These are phyloP conservation scores for Coracias cyanogaster DNA, from an alignment of 2,797 vertebrate species.

Conservation along the genomic window DNA sequence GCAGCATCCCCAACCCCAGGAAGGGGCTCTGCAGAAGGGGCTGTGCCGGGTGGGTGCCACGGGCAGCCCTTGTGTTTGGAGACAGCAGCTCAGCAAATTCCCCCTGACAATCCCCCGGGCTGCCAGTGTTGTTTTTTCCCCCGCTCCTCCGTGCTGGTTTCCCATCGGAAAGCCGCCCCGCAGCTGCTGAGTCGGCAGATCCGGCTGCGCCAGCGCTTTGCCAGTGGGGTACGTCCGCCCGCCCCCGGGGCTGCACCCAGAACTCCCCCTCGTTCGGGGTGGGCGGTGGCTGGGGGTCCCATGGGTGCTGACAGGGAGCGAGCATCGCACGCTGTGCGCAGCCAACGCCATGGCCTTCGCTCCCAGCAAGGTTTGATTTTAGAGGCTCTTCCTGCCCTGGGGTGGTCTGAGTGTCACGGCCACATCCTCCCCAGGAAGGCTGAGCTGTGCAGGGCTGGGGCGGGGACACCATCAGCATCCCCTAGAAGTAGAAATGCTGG, in stretches of 20 bases:
- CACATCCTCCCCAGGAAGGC: background rate
- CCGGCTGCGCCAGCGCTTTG: background rate
- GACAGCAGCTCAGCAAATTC: conserved; percentile 69
- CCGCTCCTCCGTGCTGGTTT: conserved; percentile 5
- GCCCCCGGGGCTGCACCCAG: background rate
- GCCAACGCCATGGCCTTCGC: background rate
- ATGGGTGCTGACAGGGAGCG: background rate
- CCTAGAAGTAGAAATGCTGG: background rate
- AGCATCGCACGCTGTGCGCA: fast-evolving
- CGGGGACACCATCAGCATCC: fast-evolving
- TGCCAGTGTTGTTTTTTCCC: conserved; percentile 44
- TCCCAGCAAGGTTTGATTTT: background rate
- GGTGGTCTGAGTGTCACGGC: background rate
- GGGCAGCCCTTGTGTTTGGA: conserved; percentile 4
- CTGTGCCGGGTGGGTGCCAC: background rate
- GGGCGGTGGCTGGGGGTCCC: background rate
- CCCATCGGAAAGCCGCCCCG: conserved; percentile 48
- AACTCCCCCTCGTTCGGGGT: fast-evolving
- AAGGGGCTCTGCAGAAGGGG: background rate
- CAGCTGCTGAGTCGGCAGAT: conserved; percentile 63
- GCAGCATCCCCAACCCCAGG: fast-evolving
- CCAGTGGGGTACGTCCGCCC: background rate
- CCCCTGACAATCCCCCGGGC: conserved; percentile 2
- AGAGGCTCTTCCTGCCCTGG: background rate
- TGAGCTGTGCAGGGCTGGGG: background rate